Base-by-base conservation (phyloP, 2,113 vertebrate species). In the Forbesichthys agassizii region DNA sequence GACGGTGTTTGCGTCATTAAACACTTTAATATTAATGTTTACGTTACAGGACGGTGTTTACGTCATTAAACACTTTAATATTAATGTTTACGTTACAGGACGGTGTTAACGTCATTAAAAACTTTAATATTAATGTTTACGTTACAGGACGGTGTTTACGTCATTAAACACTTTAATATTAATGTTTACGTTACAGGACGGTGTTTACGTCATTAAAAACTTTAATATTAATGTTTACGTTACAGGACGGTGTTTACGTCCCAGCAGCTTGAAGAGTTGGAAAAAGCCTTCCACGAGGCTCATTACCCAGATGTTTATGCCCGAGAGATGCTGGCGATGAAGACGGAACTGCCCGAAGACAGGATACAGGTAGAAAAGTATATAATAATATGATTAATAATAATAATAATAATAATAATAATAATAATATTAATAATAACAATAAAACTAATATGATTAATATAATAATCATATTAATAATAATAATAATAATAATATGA, bases 261-360 rank as follows among this genome's bases (percentile, higher is more conserved):
- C 11, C 94, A 96, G 68, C 96, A 99, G 82, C 92, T 99, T 81
- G 96, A 98, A 83, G 96, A 97, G 80, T 84, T 99, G 89, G 97
- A 99, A 87, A 99, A 98, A 72, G 96, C 96, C 0, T 99, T 99
- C 70, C 94, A 94, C 0, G 95, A 99, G 71, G 97, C 98, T 0
- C 98, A 99, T 69, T 99, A 99, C 57, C 96, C 96, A 0, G 97
- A 99, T 1, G 96, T 99, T 0, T 98, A 98, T 0, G 95, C 96
- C 36, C 88, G 96, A 66, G 97, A 99, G 92, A 97, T 97, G 96
- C 87, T 99, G 61, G 96, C 97, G 0, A 82, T 96, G 92, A 99
- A 98, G 91, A 98, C 97, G 0, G 95, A 99, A 83, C 90, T 99
- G 36, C 96, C 98, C 0, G 97, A 99, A 84, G 98, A 98, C 87